These are phyloP conservation scores for Gymnopithys bicolor DNA, from an alignment of 2,797 vertebrate species.

Conservation along the genomic window DNA sequence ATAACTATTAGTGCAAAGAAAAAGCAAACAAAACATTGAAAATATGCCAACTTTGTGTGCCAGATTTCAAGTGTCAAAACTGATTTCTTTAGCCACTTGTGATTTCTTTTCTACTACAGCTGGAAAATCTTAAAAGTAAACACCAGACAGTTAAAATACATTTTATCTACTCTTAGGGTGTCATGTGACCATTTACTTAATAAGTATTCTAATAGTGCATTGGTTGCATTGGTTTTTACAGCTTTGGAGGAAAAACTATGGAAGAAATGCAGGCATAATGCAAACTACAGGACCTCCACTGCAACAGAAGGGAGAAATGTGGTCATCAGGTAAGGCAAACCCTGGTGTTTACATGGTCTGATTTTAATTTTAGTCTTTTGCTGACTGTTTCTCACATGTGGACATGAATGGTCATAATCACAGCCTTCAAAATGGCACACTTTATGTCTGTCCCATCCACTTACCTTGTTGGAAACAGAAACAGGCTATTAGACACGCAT, in stretches of 20 bases:
- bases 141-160: not conserved
- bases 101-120: not conserved
- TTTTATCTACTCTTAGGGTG: not conserved
- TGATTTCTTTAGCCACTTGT: not conserved
- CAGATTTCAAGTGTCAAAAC: constrained; percentile 20
- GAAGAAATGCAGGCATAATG: not conserved
- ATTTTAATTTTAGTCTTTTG: not conserved
- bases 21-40: not conserved
- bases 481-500: not conserved
- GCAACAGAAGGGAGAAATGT: not conserved
- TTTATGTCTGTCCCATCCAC: not conserved
- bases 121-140: not conserved
- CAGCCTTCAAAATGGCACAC: not conserved
- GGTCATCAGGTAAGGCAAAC: not conserved
- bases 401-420: not conserved
- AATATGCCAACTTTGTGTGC: not conserved
- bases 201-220: not conserved
- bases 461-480: not conserved
- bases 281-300: not conserved
- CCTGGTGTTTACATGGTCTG: not conserved
- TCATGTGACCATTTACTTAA: not conserved
- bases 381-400: not conserved
- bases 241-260: not conserved
- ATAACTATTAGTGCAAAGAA: not conserved
- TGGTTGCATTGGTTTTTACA: not conserved